Conservation (phyloP, 2,888 invertebrate genomes). For the Patella pellucida region DNA sequence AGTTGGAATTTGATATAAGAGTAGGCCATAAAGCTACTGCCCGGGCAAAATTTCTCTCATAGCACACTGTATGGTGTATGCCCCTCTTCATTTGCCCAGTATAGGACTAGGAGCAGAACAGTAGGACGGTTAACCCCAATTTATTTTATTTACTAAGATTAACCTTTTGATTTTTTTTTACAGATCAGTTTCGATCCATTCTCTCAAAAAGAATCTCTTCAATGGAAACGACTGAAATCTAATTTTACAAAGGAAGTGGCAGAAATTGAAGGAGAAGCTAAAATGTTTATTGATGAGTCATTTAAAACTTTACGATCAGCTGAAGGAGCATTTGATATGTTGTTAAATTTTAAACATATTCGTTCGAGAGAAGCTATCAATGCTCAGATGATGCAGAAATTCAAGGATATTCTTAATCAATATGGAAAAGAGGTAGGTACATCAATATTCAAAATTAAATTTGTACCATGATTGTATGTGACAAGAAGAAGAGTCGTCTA, state of each 20-base stretch:
- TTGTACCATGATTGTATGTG: no score
- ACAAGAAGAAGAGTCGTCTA: no score
- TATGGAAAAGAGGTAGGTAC: constrained; percentile 90
- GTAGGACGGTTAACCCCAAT: neutral
- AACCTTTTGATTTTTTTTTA: constrained; percentile 23
- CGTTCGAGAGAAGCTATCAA: constrained; percentile 83
- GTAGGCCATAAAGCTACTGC: no score
- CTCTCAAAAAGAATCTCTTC: constrained; percentile 82
- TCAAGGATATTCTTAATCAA: constrained; percentile 86
- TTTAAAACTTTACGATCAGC: constrained; percentile 85
- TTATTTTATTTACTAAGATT: neutral
- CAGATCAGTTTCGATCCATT: constrained; percentile 89
- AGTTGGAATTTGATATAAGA: no score
- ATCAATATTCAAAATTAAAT: neutral
- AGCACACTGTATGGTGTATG: no score
- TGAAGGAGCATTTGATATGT: constrained; percentile 84
- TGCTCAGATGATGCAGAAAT: constrained; percentile 83
- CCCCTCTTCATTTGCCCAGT: no score
- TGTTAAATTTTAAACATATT: constrained; percentile 84
- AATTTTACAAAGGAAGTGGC: constrained; percentile 83
- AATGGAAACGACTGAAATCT: constrained; percentile 87
- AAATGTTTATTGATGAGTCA: constrained; percentile 87
- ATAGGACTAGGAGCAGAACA: no score
- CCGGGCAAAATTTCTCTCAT: no score
- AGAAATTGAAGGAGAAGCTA: constrained; percentile 84